Evolutionary conservation across 2,888 invertebrate species (phyloP), one percentile per base, ranked within the genome.

Genomic region (Heterodera filipjevi): DNA sequence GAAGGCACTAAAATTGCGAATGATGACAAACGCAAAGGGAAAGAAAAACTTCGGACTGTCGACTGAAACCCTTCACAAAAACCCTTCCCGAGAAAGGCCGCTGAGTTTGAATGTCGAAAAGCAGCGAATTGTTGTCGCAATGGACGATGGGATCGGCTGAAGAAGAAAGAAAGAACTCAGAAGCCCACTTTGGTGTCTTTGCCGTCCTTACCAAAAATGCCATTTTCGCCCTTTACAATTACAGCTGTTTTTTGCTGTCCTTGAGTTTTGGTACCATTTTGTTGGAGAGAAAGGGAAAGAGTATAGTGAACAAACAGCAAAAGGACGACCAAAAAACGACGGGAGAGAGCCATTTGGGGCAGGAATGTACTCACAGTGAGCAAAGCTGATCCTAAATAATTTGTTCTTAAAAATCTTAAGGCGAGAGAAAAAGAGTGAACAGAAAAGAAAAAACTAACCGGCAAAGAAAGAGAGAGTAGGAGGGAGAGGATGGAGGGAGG

Each of bases 51-150:
- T 81, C 80, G 5, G 78, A 44, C 46, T 85, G 84, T 49, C 82
- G 85, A 27, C 82, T 84, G 72, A 72, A 83, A 12, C 87, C 89
- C 80, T 89, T 89, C 39, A 89, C 87, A 78, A 88, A 89, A 2
- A 89, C 83, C 59, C 86, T 84, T 30, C 89, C 89, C 35, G 78
- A 79, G 79, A 89, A 89, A 14, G 86, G 81, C 59, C 85, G 84
- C 35, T 82, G 81, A 0, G 89, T 87, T 46, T 82, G 81, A 82
- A 89, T 59, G 49, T 83, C 82, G 5, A 89, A 77, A 0, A 86
- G 83, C 30, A 89, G 83, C 2, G 85, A 79, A 46, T 86, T 84
- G 22, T 86, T 78, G 35, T 86, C 87, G 77, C 89, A 89, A 6
- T 81, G 82, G 2, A 89, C 87, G 59, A 84, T 82, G 3, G 89